These are phyloP conservation scores for Diarsia dahlii DNA, from an alignment of 2,888 invertebrate species.

Conservation along the genomic window DNA sequence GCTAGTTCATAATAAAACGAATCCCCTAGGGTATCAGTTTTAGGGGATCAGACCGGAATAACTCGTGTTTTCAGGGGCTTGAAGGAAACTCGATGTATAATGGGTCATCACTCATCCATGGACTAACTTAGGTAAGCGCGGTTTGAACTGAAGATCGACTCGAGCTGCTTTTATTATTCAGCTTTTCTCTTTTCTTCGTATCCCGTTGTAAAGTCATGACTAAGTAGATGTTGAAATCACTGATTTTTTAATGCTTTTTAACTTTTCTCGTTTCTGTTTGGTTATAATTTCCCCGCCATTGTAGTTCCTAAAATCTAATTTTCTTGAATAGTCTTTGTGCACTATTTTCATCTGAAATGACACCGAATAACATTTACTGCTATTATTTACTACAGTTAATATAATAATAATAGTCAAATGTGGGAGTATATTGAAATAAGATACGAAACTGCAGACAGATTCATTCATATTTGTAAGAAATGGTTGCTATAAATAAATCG, in stretches of 20 bases:
- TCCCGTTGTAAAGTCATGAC: not conserved
- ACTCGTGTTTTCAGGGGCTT: no score
- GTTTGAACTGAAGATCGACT: no score
- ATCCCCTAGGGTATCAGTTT: no score
- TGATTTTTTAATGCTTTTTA: not conserved
- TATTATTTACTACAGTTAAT: conserved; percentile 49
- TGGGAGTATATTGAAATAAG: conserved; percentile 47
- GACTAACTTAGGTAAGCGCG: no score
- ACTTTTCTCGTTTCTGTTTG: not conserved
- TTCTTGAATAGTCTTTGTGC: not conserved
- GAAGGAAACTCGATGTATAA: no score
- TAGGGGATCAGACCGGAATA: no score
- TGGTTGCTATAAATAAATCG: conserved; percentile 50
- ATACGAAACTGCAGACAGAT: conserved; percentile 55
- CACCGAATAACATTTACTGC: conserved; percentile 28
- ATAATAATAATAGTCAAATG: conserved; percentile 18
- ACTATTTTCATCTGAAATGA: not conserved
- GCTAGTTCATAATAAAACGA: no score
- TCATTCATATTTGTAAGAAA: conserved; percentile 51
- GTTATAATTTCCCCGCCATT: not conserved
- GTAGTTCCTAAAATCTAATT: not conserved
- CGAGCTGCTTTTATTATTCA: no score
- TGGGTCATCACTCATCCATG: no score
- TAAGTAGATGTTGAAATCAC: not conserved
- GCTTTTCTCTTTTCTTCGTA: not conserved